Evolutionary conservation across 1,140 invertebrate species (phyloP), one percentile per base, ranked within the genome.

Genomic region (Gryon sp.): DNA sequence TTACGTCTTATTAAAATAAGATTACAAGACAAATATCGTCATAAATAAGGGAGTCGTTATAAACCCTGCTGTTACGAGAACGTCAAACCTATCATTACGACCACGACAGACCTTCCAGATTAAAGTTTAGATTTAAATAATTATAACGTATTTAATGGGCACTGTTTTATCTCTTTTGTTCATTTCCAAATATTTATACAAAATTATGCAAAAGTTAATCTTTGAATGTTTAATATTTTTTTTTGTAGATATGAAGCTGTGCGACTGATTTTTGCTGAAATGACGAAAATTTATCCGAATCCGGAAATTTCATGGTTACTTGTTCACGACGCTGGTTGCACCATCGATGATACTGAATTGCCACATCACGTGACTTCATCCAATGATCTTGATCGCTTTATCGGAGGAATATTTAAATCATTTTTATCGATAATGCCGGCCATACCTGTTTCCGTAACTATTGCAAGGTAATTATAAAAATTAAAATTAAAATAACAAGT

Each of bases 301-400:
- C 86, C 90, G 46, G 90, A 92, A n/a, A 91, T 96, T 26, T 93
- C 96, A 80, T 96, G 94, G 94, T 89, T 91, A 79, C 84, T 93
- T 6, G 88, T 97, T 5, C 95, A 95, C 80, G 93, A 96, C 75
- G 95, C 94, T 40, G 96, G 96, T 3, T 96, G 94, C 81, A 97
- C 96, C 0, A 93, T 93, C 59, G 96, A 98, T 83, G 93, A 95
- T 70, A 91, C 90, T 0, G 91, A 91, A 14, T 84, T 97, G 28
- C 96, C 96, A 0, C 92, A 97, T 84, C 95, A 97, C 82, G 91
- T 96, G 0, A 95, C 94, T 46, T 90, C 89, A 0, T 82, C 89
- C 2, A 89, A 92, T 38, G 92, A 96, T 85, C 91, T 97, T 32
- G 84, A 89, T 45, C 84, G 89, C 6, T 90, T 94, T 43, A 91